These are phyloP conservation scores for Bos indicus DNA, from an alignment of 2,113 vertebrate genomes.

Conservation along the genomic window DNA sequence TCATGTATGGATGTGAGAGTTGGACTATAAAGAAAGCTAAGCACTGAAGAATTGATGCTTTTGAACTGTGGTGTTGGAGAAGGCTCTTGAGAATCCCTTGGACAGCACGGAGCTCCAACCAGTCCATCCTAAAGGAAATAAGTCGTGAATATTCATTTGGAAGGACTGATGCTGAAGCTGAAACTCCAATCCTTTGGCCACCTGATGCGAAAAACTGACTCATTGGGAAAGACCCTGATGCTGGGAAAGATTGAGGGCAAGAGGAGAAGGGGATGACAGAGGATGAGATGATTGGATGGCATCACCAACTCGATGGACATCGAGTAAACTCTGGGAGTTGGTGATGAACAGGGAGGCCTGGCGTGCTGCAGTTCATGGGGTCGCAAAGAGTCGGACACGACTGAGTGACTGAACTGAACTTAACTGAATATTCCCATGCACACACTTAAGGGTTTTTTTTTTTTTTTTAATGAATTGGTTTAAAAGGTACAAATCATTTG, in stretches of 20 bases:
- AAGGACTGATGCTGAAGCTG: not conserved
- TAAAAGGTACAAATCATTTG: not conserved
- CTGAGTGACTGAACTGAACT: not conserved
- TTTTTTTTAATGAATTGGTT: not conserved
- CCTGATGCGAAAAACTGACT: not conserved
- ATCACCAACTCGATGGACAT: accelerated
- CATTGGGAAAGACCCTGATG: not conserved
- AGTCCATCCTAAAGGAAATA: not conserved
- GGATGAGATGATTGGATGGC: not conserved
- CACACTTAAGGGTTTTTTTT: not conserved
- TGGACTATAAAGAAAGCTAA: not conserved
- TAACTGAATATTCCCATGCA: not conserved
- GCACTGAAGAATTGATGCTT: not conserved
- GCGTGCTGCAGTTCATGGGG: not conserved
- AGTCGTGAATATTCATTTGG: not conserved
- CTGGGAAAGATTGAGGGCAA: not conserved
- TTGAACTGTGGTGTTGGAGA: not conserved
- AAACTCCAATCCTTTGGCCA: not conserved
- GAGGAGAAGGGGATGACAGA: not conserved
- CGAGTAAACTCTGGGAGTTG: not conserved
- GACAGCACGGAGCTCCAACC: not conserved
- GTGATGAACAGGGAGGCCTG: not conserved
- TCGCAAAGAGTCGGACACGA: not conserved
- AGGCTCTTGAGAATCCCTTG: not conserved
- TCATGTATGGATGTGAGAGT: not conserved